A percentile compares a stretch with the other conserved stretches of the same genome.
These are phyloP conservation scores for Actinemys pallida DNA, from an alignment of 2,113 vertebrate species.

Conservation along the genomic window DNA sequence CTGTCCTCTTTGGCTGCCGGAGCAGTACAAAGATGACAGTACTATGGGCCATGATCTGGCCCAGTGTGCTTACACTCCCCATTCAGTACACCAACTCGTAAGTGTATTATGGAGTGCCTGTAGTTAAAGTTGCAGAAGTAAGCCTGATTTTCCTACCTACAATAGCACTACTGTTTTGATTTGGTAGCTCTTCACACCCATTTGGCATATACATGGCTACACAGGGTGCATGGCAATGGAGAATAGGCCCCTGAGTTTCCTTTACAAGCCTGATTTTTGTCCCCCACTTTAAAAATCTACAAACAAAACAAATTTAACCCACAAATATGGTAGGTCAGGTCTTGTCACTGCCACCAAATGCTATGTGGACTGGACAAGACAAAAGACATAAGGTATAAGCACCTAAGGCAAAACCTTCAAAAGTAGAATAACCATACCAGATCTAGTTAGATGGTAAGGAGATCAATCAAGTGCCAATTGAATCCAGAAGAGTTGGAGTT, in stretches of 20 bases:
- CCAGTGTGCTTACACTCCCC: too few species aligned
- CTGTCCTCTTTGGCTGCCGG: too few species aligned
- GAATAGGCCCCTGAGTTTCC: not conserved
- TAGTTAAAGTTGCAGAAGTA: too few species aligned
- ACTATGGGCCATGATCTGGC: too few species aligned
- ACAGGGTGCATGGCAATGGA: not conserved
- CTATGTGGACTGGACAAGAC: not conserved
- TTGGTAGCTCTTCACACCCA: not conserved
- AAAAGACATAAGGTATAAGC: not conserved
- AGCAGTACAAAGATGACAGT: too few species aligned
- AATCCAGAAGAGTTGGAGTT: not conserved
- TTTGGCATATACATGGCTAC: not conserved
- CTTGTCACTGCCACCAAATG: not conserved
- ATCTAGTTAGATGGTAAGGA: not conserved
- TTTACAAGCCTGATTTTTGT: not conserved
- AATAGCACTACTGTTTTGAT: not conserved
- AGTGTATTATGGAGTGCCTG: too few species aligned
- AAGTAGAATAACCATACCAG: not conserved
- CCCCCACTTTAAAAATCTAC: not conserved
- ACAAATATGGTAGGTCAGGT: not conserved
- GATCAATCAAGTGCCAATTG: not conserved
- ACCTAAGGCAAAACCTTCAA: not conserved
- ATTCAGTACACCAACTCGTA: too few species aligned
- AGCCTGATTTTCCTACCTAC: too few species aligned
- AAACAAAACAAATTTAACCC: not conserved